A percentile compares a stretch with the other conserved stretches of the same genome.
Conservation (phyloP, 1,140 invertebrate genomes). For the Leptopilina boulardi region DNA sequence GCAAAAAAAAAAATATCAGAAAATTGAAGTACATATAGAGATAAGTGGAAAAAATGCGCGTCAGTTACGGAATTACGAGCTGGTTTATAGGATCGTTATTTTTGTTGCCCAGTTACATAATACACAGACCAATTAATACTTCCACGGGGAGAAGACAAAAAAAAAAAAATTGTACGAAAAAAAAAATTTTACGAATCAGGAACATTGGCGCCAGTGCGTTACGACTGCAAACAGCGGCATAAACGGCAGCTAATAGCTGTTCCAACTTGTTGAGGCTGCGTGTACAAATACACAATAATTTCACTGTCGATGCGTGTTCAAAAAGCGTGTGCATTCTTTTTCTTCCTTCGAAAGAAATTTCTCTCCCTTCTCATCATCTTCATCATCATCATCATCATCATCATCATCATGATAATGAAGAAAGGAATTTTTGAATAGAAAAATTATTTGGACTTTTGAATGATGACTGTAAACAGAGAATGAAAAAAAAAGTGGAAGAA, state of each 20-base stretch:
- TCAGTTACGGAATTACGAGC: background rate
- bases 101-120: background rate
- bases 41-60: background rate
- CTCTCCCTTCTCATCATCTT: too few relatives aligned
- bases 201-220: slow-evolving; percentile 3
- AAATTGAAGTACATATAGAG: background rate
- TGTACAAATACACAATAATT: background rate
- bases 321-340: background rate
- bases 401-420: background rate
- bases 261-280: background rate
- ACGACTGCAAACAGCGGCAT: background rate
- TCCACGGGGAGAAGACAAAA: background rate
- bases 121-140: slow-evolving; percentile 6
- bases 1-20: background rate
- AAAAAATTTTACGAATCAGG: background rate
- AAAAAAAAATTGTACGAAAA: background rate
- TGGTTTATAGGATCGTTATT: slow-evolving; percentile 5
- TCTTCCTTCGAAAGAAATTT: background rate
- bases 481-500: background rate
- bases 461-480: too few relatives aligned
- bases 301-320: slow-evolving; percentile 3
- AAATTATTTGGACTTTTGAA: too few relatives aligned
- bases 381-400: too few relatives aligned
- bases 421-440: background rate
- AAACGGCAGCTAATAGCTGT: background rate